These are phyloP conservation scores for Isichthys henryi DNA, from an alignment of 2,113 vertebrate species.

Conservation along the genomic window DNA sequence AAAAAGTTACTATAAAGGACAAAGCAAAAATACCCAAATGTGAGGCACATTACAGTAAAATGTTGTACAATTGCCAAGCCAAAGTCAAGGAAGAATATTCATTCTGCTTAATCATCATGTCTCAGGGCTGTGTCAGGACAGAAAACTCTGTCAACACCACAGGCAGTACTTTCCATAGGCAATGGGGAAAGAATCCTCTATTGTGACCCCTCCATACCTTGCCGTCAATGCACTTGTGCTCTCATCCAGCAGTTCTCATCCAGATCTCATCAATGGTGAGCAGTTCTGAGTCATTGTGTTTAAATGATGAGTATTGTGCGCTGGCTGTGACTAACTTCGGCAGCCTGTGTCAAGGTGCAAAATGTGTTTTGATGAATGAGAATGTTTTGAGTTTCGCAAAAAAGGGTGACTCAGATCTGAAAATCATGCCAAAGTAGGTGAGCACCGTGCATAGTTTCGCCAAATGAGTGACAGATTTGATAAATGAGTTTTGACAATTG, in stretches of 20 bases:
- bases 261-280: too few relatives aligned
- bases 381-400: not conserved
- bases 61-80: not conserved
- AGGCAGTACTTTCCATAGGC: not conserved
- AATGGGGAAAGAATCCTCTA: not conserved
- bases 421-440: not conserved
- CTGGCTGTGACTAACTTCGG: not conserved
- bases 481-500: not conserved
- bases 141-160: not conserved
- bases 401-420: too few relatives aligned
- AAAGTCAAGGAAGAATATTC: not conserved
- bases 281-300: not conserved
- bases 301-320: not conserved
- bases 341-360: not conserved
- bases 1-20: not conserved
- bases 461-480: not conserved
- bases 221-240: not conserved
- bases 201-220: not conserved
- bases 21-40: not conserved
- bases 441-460: not conserved
- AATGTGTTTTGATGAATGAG: not conserved
- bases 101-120: not conserved
- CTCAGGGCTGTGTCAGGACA: not conserved
- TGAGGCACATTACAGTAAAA: not conserved
- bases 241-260: not conserved